phyloP scores from a whole-genome alignment of 1,140 invertebrate species.

The Drosophila triauraria region DNA sequence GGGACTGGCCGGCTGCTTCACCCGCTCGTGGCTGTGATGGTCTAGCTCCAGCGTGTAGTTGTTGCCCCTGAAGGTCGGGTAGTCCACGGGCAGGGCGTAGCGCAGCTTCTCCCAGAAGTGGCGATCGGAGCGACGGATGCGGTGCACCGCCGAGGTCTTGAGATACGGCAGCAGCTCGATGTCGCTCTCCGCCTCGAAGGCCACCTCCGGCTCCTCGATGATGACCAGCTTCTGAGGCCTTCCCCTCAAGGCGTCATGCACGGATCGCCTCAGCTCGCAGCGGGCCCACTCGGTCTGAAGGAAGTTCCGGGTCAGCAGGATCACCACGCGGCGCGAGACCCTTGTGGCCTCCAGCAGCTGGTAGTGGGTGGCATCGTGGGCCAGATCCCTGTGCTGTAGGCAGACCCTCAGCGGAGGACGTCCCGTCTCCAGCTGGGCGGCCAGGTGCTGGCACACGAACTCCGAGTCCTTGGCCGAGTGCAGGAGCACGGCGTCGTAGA shows the following conservation, averaged over 20 bases:
- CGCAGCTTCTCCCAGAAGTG: constrained; percentile 96
- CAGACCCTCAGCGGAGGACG: constrained; percentile 91
- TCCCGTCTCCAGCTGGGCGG: constrained; percentile 92
- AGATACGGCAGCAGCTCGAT: constrained; percentile 94
- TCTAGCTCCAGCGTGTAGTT: constrained; percentile 86
- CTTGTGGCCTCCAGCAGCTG: constrained; percentile 94
- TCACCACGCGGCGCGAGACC: constrained; percentile 91
- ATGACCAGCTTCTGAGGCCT: constrained; percentile 93
- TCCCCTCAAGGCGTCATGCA: constrained; percentile 93
- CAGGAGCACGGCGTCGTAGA: constrained; percentile 96
- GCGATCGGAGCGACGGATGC: constrained; percentile 94
- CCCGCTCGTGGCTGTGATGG: constrained; percentile 86
- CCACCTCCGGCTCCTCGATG: constrained; percentile 91
- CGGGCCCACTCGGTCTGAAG: constrained; percentile 94
- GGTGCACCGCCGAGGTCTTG: constrained; percentile 93
- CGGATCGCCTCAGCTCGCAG: constrained; percentile 91
- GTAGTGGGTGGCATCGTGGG: constrained; percentile 87
- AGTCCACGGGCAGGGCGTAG: constrained; percentile 92
- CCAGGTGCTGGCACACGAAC: constrained; percentile 93
- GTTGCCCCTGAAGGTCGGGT: constrained; percentile 87
- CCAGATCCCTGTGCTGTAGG: constrained; percentile 93
- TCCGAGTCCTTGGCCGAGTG: constrained; percentile 97
- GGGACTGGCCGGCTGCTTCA: constrained; percentile 87
- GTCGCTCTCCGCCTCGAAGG: constrained; percentile 91
- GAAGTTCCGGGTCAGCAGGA: constrained; percentile 93